phyloP scores from a whole-genome alignment of 37 sponge, comb jelly and placozoan genomes.

The Spongilla lacustris region DNA sequence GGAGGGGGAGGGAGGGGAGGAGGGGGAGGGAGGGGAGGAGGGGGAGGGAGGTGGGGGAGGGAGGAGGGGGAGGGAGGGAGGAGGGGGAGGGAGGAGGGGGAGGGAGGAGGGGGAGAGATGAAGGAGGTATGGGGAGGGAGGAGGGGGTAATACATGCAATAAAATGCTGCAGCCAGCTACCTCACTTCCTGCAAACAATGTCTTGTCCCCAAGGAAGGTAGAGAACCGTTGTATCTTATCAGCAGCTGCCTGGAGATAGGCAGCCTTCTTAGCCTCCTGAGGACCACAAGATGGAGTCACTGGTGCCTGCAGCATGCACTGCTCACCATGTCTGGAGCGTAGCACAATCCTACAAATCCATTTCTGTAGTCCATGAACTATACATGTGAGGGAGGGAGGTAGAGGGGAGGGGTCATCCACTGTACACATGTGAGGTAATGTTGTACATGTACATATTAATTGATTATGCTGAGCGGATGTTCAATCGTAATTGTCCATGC shows the following conservation, averaged over 20 bases:
- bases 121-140: background rate
- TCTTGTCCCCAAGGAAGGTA: conserved; percentile 58
- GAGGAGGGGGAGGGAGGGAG: background rate
- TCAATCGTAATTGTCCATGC: too few species aligned
- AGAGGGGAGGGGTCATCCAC: background rate
- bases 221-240: conserved; percentile 52
- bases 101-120: background rate
- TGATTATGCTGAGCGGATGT: too few species aligned
- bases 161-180: too few species aligned
- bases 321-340: conserved; percentile 50
- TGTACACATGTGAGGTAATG: too few species aligned
- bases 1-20: too few species aligned
- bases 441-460: too few species aligned
- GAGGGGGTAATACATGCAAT: too few species aligned
- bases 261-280: conserved; percentile 31
- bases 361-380: conserved; percentile 64
- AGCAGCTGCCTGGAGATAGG: conserved; percentile 48
- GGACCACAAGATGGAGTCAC: background rate
- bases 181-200: conserved; percentile 67
- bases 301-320: conserved; percentile 5
- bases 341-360: conserved; percentile 58
- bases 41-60: too few species aligned
- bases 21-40: too few species aligned
- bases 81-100: background rate
- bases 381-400: background rate